Evolutionary conservation across 2,113 vertebrate species (phyloP), one percentile per base, ranked within the genome.

Genomic region (Smithornis capensis): DNA sequence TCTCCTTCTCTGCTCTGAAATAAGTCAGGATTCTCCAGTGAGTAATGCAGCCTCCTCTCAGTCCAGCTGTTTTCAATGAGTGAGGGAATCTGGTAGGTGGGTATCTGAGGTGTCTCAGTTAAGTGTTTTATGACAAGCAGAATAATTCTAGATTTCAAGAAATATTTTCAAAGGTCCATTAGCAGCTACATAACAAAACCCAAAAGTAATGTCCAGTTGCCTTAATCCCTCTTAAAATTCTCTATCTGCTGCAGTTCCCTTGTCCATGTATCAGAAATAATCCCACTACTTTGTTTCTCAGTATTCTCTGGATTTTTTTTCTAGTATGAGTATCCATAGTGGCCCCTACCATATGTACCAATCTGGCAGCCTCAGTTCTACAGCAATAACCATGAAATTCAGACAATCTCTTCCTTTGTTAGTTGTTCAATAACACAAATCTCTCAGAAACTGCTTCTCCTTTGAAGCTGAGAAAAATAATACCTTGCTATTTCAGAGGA

Each of bases 271-370:
- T 37, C 8, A 50, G 42, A 90, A 92, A 53, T 42, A 71, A 56
- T 35, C 12, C 19, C 45, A n/a, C 10, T 45, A 28, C 22, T 45
- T 69, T 80, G 12, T 19, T 12, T 55, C 27, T 59, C n/a, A 15
- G 6, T 44, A 74, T 50, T 56, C 40, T 50, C 12, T 27, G 6
- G 2, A 7, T 14, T 52, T 49, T 56, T 37, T 80, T 77, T 23
- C 28, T 50, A 4, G 5, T 59, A 14, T 29, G 27, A 21, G 2
- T 33, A 59, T 33, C 12, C 14, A 23, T 19, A 27, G 11, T 40
- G 27, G 4, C 4, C 17, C 6, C 9, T 24, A 47, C 21, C 9
- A 25, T 8, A 27, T 0, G 0, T 10, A 15, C 18, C 33, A 17
- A 29, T 47, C 35, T 56, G 12, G 19, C 28, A 70, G 7, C 12